These are phyloP conservation scores for Drosophila ohnishii DNA, from an alignment of 1,140 invertebrate genomes.

Conservation along the genomic window DNA sequence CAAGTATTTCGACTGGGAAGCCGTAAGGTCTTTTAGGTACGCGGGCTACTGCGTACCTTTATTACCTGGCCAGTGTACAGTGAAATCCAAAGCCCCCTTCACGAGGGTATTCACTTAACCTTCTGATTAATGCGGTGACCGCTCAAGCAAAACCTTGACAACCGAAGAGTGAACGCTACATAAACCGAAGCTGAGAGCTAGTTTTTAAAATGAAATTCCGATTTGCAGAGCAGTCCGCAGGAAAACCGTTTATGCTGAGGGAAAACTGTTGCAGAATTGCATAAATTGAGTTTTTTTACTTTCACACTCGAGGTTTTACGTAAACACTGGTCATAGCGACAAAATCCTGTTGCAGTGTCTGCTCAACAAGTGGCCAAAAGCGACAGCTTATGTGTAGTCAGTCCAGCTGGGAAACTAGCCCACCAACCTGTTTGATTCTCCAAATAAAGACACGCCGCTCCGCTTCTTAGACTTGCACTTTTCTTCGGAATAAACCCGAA, in stretches of 20 bases:
- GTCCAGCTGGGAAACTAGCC: slow-evolving; percentile 47
- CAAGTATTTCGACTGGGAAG: not conserved
- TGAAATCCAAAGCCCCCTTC: slow-evolving; percentile 1
- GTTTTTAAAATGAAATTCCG: slow-evolving; percentile 9
- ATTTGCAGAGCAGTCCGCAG: not conserved
- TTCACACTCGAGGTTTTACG: slow-evolving; percentile 41
- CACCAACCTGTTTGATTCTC: slow-evolving; percentile 70
- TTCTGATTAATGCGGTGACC: slow-evolving; percentile 53
- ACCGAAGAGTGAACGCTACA: slow-evolving; percentile 22
- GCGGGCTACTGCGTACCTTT: not conserved
- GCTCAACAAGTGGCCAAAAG: slow-evolving; percentile 22
- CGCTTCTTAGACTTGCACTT: slow-evolving; percentile 55
- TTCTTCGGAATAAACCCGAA: slow-evolving; percentile 37
- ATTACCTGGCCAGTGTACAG: not conserved
- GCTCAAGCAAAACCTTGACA: slow-evolving; percentile 65
- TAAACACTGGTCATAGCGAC: slow-evolving; percentile 49
- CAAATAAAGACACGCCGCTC: slow-evolving; percentile 18
- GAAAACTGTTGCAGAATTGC: slow-evolving; percentile 19
- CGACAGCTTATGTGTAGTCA: not conserved
- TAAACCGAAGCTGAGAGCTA: slow-evolving; percentile 25
- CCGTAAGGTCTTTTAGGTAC: not conserved
- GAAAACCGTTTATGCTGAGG: not conserved
- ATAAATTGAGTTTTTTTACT: slow-evolving; percentile 13
- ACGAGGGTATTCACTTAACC: slow-evolving; percentile 43
- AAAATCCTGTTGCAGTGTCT: slow-evolving; percentile 44